Percentiles rank a stretch among this genome's conserved stretches.
phyloP scores from a whole-genome alignment of 2,113 vertebrate genomes.

The Sander vitreus region DNA sequence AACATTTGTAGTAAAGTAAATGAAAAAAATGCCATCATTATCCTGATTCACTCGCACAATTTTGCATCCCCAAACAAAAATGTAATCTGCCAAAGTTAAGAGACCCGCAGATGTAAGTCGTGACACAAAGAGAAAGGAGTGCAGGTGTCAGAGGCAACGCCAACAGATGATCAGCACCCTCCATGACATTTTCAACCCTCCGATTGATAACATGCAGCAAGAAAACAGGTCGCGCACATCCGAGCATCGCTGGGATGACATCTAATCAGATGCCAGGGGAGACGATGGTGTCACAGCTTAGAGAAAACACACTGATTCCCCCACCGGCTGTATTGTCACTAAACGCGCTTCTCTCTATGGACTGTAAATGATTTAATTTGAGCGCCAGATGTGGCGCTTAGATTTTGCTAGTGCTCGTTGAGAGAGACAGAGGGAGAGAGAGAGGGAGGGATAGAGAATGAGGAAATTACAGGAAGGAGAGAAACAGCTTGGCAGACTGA shows the following conservation, averaged over 20 bases:
- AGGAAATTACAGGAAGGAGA: conserved; percentile 82
- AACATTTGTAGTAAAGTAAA: conserved; percentile 22
- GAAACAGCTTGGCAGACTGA: conserved; percentile 76
- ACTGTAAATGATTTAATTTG: conserved; percentile 85
- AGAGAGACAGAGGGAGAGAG: conserved; percentile 54
- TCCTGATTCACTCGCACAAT: not conserved
- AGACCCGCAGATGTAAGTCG: conserved; percentile 60
- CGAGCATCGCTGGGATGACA: conserved; percentile 56
- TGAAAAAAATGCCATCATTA: not conserved
- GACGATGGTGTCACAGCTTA: conserved; percentile 60
- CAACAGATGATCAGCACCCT: conserved; percentile 71
- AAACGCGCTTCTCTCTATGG: conserved; percentile 77
- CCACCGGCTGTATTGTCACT: conserved; percentile 80
- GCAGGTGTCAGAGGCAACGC: conserved; percentile 71
- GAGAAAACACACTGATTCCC: conserved; percentile 82
- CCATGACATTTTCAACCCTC: conserved; percentile 61
- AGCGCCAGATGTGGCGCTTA: conserved; percentile 82
- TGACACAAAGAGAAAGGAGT: conserved; percentile 25
- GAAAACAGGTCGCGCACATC: conserved; percentile 64
- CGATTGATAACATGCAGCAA: conserved; percentile 44
- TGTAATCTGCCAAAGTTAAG: conserved; percentile 24
- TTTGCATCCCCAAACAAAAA: conserved; percentile 10
- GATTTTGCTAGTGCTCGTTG: conserved; percentile 59
- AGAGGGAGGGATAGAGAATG: conserved; percentile 62
- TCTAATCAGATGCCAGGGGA: conserved; percentile 76